phyloP scores from a whole-genome alignment of 1,140 invertebrate species.

The Sarcophaga peregrina region DNA sequence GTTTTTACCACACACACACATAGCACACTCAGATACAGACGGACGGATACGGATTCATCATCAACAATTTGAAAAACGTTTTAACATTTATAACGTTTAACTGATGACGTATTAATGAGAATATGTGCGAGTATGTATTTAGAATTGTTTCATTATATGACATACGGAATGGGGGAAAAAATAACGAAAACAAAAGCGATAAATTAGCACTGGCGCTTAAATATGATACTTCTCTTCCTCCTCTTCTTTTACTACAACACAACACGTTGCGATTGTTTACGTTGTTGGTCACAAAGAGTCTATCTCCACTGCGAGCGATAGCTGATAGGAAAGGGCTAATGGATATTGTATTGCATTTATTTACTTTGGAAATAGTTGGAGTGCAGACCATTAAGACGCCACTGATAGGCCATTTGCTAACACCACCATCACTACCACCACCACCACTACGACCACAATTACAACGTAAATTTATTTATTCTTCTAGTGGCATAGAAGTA shows the following conservation, averaged over 20 bases:
- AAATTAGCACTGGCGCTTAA: conserved; percentile 24
- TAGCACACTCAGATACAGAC: no score
- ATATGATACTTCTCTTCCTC: background rate
- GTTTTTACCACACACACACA: background rate
- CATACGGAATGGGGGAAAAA: background rate
- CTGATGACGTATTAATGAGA: conserved; percentile 11
- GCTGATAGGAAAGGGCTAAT: no score
- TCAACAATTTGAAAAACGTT: no score
- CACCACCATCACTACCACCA: background rate
- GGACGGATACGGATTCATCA: no score
- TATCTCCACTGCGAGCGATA: no score
- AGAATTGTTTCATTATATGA: background rate
- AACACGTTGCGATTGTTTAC: background rate
- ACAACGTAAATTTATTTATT: no score
- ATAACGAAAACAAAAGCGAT: background rate
- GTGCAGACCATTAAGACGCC: conserved; percentile 1
- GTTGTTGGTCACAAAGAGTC: no score
- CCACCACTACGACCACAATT: background rate
- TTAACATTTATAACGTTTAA: background rate
- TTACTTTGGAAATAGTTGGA: background rate
- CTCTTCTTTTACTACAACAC: background rate
- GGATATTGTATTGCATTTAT: conserved; percentile 19
- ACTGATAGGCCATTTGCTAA: background rate
- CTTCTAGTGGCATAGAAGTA: no score
- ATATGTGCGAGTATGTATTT: background rate